phyloP scores from a whole-genome alignment of 2,888 invertebrate species.

The Elmis aenea region DNA sequence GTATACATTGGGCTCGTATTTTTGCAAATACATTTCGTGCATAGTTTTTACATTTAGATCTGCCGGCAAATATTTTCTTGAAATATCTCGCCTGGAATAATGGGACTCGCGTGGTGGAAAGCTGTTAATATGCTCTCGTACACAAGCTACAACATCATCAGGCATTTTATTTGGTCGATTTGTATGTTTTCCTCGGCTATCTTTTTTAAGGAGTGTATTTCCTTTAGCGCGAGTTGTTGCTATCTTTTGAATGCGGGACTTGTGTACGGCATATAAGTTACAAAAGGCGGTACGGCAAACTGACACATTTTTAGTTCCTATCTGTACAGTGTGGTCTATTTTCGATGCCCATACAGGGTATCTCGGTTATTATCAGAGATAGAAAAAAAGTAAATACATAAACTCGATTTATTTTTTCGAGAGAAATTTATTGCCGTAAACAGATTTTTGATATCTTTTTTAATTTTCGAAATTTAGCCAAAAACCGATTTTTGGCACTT shows the following conservation, averaged over 20 bases:
- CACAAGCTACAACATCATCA: background rate
- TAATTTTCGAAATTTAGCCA: too few species aligned
- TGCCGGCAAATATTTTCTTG: background rate
- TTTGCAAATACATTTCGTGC: background rate
- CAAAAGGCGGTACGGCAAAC: conserved; percentile 1
- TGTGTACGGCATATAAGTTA: background rate
- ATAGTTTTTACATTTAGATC: conserved; percentile 1
- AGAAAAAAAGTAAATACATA: too few species aligned
- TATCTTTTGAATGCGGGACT: background rate
- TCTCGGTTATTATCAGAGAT: too few species aligned
- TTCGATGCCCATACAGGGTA: too few species aligned
- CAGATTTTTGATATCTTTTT: too few species aligned
- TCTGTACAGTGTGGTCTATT: too few species aligned
- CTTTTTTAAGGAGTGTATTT: too few species aligned
- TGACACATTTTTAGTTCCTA: conserved; percentile 1
- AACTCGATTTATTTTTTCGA: too few species aligned
- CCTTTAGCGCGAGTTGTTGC: background rate
- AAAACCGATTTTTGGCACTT: too few species aligned
- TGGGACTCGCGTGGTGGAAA: background rate
- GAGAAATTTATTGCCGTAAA: too few species aligned
- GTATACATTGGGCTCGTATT: conserved; percentile 1
- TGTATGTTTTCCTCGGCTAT: conserved; percentile 1
- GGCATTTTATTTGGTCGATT: conserved; percentile 2
- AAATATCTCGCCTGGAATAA: background rate
- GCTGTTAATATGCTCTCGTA: conserved; percentile 1